These are phyloP conservation scores for Scophthalmus maximus DNA, from an alignment of 2,113 vertebrate species.

Conservation along the genomic window DNA sequence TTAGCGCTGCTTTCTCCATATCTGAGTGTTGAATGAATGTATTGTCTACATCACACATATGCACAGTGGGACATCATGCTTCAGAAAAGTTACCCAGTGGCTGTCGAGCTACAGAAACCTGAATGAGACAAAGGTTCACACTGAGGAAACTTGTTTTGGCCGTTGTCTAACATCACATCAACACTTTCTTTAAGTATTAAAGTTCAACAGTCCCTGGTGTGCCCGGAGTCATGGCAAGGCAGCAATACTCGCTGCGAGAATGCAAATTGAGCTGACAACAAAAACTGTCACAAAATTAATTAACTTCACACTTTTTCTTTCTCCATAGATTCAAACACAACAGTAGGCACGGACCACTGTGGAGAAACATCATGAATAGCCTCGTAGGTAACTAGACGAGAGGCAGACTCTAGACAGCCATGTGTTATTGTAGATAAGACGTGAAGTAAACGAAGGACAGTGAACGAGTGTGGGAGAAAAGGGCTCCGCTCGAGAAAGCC, in stretches of 20 bases:
- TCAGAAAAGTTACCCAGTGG: neutral
- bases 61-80: neutral
- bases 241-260: too few species aligned
- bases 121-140: neutral
- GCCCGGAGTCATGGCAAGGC: too few species aligned
- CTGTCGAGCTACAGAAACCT: neutral
- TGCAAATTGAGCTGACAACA: too few species aligned
- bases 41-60: conserved; percentile 12
- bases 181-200: too few species aligned
- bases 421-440: conserved; percentile 74
- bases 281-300: neutral
- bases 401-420: conserved; percentile 49
- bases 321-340: conserved; percentile 24
- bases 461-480: conserved; percentile 8
- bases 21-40: neutral
- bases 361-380: conserved; percentile 53
- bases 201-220: too few species aligned
- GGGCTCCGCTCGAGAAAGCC: conserved; percentile 31
- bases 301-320: too few species aligned
- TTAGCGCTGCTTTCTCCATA: conserved; percentile 11
- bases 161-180: conserved; percentile 5
- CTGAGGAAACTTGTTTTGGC: neutral
- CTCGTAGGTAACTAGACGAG: conserved; percentile 54
- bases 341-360: conserved; percentile 11
- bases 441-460: conserved; percentile 42